Evolutionary conservation across 2,888 invertebrate genomes (phyloP), one percentile per base, ranked within the genome.

Genomic region (Zele albiditarsus): DNA sequence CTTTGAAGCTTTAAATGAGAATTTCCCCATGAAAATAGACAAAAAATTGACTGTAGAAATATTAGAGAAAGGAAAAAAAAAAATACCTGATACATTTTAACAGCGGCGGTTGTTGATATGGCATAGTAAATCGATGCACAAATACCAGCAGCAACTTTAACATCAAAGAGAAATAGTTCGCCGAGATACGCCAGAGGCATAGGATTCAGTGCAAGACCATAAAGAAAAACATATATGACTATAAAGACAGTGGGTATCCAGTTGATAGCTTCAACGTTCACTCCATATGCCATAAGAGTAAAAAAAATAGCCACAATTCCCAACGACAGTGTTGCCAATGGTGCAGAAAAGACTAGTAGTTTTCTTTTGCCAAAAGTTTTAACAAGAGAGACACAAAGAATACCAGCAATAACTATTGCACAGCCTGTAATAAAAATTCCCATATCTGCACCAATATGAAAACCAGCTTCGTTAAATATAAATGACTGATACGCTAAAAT

Each of bases 211-310:
- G 87, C 87, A 16, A 88, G 79, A 3, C 89, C 89, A 66, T 85
- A 88, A 0, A 83, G 84, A 14, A 88, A 72, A 0, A 87, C 84
- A 77, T 85, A 88, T 33, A 84, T 80, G 76, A 88, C 80, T 62
- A 89, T 82, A 73, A 86, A 88, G 16, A 85, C 81, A 3, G 85
- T 83, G 3, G 89, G 89, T 49, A 89, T 77, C 88, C 88, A 89
- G 73, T 84, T 82, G 25, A 71, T 80, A 42, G 82, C 74, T 1
- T 66, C 69, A 20, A 89, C 84, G 76, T 88, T 81, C n/a, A 82
- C 76, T 20, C 83, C 86, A 60, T 62, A 58, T 10, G 79, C 71
- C 73, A 78, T 76, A 0, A 88, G 62, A 0, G 84, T 82, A 76
- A 89, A 89, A 81, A 86, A 89, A 57, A 77, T 77, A 0, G 87